Percentiles rank a stretch among this genome's conserved stretches.
phyloP scores from a whole-genome alignment of 2,113 vertebrate species.

The Lonchura striata region DNA sequence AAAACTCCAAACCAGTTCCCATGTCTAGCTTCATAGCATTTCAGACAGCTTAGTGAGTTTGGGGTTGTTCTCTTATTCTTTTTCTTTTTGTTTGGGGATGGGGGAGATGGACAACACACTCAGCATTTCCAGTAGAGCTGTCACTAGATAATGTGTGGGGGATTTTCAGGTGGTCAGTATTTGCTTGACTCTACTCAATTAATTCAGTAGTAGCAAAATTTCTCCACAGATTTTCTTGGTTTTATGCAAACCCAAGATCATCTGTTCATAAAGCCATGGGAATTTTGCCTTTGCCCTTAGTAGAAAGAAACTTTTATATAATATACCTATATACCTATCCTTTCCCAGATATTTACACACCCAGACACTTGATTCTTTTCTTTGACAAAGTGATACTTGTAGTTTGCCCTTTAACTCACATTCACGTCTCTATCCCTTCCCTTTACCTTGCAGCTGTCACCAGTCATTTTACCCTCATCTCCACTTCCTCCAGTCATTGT shows the following conservation, averaged over 20 bases:
- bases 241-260: not conserved
- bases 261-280: not conserved
- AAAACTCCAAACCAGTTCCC: not conserved
- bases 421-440: not conserved
- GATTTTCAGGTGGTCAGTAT: not conserved
- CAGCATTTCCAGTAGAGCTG: not conserved
- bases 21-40: not conserved
- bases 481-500: not conserved
- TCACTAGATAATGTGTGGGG: not conserved
- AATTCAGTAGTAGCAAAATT: not conserved
- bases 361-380: not conserved
- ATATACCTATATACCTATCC: not conserved
- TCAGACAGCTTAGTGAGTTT: not conserved
- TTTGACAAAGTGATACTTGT: not conserved
- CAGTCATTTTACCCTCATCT: not conserved
- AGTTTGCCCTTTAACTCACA: not conserved
- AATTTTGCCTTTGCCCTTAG: not conserved
- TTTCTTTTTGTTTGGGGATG: not conserved
- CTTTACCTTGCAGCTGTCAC: not conserved
- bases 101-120: rapidly evolving
- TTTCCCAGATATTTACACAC: not conserved
- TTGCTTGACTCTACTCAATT: not conserved
- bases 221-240: not conserved
- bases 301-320: not conserved
- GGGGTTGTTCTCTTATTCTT: not conserved